Conservation (phyloP, 2,888 invertebrate species). For the Scaptomyza caliginosa region DNA sequence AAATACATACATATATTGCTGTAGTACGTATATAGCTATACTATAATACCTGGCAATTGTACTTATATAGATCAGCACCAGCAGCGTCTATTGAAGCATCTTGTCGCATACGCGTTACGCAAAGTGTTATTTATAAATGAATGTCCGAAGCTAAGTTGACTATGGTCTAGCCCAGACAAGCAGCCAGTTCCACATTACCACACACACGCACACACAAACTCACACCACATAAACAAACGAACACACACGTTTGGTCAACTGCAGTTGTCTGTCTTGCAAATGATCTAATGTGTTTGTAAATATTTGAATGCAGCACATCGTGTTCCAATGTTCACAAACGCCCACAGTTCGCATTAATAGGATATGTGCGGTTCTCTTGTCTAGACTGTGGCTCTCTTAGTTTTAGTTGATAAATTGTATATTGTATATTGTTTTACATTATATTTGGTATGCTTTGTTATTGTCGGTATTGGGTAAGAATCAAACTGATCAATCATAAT, state of each 20-base stretch:
- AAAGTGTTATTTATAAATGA: conserved; percentile 82
- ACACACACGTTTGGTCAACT: conserved; percentile 27
- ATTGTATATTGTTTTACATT: conserved; percentile 22
- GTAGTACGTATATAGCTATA: conserved; percentile 22
- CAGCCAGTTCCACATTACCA: conserved; percentile 30
- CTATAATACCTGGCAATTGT: conserved; percentile 28
- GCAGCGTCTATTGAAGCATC: conserved; percentile 37
- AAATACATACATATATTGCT: conserved; percentile 5
- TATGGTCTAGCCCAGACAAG: conserved; percentile 54
- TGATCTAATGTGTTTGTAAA: conserved; percentile 35
- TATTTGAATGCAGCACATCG: conserved; percentile 27
- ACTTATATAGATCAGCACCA: conserved; percentile 49
- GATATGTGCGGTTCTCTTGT: conserved; percentile 12
- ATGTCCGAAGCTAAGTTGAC: conserved; percentile 74
- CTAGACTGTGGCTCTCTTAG: conserved; percentile 20
- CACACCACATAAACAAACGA: too few relatives aligned
- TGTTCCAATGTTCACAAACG: conserved; percentile 37
- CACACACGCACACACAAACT: conserved; percentile 3
- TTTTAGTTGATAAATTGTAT: conserved; percentile 6
- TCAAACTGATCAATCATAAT: background rate
- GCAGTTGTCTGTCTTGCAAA: conserved; percentile 40
- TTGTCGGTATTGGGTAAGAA: conserved; percentile 20
- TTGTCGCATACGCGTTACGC: conserved; percentile 77
- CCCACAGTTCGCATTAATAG: conserved; percentile 19
- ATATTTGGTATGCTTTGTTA: conserved; percentile 60